These are phyloP conservation scores for Sturmia bella DNA, from an alignment of 2,888 invertebrate genomes.

Conservation along the genomic window DNA sequence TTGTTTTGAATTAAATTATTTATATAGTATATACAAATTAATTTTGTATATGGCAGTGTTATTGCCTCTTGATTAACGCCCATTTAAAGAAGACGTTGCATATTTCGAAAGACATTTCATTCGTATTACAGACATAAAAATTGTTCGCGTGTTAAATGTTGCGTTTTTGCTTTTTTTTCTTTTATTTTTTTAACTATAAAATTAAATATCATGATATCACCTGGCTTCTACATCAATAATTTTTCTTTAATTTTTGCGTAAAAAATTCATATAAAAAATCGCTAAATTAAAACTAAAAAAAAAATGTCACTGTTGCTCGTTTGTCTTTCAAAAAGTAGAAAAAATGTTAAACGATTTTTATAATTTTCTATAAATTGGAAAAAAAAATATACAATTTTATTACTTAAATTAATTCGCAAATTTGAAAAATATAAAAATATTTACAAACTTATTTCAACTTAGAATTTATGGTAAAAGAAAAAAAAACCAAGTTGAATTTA, in stretches of 20 bases:
- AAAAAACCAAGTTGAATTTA: slow-evolving; percentile 33
- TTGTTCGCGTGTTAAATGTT: slow-evolving; percentile 6
- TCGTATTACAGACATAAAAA: not conserved
- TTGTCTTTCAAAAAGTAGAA: slow-evolving; percentile 47
- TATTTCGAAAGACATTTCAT: too few species aligned
- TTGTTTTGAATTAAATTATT: slow-evolving; percentile 11
- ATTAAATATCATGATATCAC: slow-evolving; percentile 63
- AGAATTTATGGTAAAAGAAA: slow-evolving; percentile 10
- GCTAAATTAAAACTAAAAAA: slow-evolving; percentile 41
- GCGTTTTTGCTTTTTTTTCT: too few species aligned
- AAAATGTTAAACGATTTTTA: slow-evolving; percentile 8
- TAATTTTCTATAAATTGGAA: slow-evolving; percentile 27
- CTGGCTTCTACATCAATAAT: slow-evolving; percentile 52
- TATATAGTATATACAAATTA: slow-evolving; percentile 38
- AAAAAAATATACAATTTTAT: slow-evolving; percentile 45
- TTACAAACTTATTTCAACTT: slow-evolving; percentile 30
- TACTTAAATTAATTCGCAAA: slow-evolving; percentile 3
- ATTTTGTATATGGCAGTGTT: slow-evolving; percentile 62
- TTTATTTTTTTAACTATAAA: slow-evolving; percentile 7
- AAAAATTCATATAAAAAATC: slow-evolving; percentile 13
- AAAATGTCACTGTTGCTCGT: slow-evolving; percentile 66
- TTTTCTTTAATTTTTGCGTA: not conserved
- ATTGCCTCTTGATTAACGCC: slow-evolving; percentile 65
- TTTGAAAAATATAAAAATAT: slow-evolving; percentile 44
- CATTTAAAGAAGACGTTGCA: not conserved